Conservation (phyloP, 2,888 invertebrate genomes). For the Leptinotarsa haldemani region DNA sequence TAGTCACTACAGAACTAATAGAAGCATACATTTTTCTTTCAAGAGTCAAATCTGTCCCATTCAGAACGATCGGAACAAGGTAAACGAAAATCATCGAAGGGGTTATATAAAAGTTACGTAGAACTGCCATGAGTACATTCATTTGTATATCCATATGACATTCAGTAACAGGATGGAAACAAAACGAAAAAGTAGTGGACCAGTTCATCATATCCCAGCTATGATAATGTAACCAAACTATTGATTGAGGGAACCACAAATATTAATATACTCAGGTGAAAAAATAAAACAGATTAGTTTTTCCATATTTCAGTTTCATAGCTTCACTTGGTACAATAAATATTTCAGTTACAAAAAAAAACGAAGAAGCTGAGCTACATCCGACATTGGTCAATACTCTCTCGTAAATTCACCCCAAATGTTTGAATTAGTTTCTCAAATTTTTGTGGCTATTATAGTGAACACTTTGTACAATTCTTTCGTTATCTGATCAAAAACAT, state of each 20-base stretch:
- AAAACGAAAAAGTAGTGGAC: background rate
- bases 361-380: no score
- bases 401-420: background rate
- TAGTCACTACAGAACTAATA: constrained; percentile 62
- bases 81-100: constrained; percentile 42
- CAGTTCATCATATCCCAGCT: background rate
- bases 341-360: no score
- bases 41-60: constrained; percentile 47
- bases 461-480: background rate
- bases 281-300: no score
- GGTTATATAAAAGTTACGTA: background rate
- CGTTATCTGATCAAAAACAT: background rate
- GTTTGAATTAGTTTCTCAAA: background rate
- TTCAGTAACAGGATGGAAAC: constrained; percentile 6
- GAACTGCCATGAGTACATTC: constrained; percentile 7
- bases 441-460: background rate
- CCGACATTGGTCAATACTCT: background rate
- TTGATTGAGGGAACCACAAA: no score
- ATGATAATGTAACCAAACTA: no score
- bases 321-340: no score
- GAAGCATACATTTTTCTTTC: constrained; percentile 53
- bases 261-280: no score
- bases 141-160: constrained; percentile 5
- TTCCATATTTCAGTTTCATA: no score
- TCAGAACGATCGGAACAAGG: constrained; percentile 43